Evolutionary conservation across 2,888 invertebrate genomes (phyloP), one percentile per base, ranked within the genome.

Genomic region (Galerucella nymphaeae): DNA sequence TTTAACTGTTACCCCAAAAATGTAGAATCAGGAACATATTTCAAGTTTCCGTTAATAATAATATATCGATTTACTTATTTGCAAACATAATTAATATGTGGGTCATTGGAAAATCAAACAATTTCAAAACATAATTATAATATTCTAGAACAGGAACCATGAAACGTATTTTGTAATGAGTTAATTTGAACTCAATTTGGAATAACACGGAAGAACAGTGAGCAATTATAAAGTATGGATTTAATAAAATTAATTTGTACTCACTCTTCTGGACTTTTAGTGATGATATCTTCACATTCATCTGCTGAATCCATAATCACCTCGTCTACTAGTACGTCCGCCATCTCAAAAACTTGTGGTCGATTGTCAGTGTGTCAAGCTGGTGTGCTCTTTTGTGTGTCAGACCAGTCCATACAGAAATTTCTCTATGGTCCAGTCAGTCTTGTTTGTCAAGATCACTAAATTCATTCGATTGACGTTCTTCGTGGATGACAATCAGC

Each of bases 251-350:
- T 16, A 41, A 59, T 58, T 63, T 9, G 55, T 68, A 86, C 87
- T 87, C 77, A 87, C 87, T 85, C 84, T 82, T 85, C 85, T n/a
- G 83, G 80, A 75, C 81, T 84, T 78, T 82, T 83, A 4, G 84
- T 83, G 69, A 87, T 83, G 74, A 87, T 84, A 70, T 84, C 85
- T 65, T 84, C 84, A 71, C 79, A 82, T 75, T 85, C 85, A 70
- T 81, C 81, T 20, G 80, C 81, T 38, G 80, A 81, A 68, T 85
- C 85, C 84, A 85, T 85, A 50, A 82, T 81, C 71, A 84, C 77
- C 75, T 85, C 85, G 38, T 84, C 84, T 69, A 82, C 82, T 69
- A 82, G 82, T 69, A 85, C 81, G 74, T 85, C 86, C 75, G 84
- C 86, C 86, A 86, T 86, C 66, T 76, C 71, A 64, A 76, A 75